Evolutionary conservation across 37 sponge, comb jelly and placozoan species (phyloP), one percentile per base, ranked within the genome.

Genomic region (Hexactinellida sp.): DNA sequence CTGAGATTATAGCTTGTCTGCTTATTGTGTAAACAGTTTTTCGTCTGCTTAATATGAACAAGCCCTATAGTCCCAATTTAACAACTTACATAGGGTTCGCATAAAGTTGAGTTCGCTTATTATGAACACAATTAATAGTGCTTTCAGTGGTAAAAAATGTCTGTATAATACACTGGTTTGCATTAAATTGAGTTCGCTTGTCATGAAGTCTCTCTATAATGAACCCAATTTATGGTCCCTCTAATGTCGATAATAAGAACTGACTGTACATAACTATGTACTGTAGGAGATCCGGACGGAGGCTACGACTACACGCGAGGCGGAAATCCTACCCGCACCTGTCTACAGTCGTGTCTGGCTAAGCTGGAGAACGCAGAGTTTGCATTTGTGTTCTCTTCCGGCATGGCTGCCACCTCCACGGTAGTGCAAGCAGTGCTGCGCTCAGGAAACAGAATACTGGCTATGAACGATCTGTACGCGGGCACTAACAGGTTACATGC

Each of bases 311-410:
- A 97, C 71, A 88, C 87, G 16, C 84, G 99, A 36, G 91, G 87
- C 34, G 95, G 94, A 7, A 97, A 97, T 54, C 99, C 99, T 35
- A 95, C 96, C n/a, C 88, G 99, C 10, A 86, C 71, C 0, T 93
- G 90, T 32, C 89, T 95, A 47, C 91, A 98, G 85, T 88, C 55
- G 38, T 94, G 94, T 41, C 37, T 95, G 0, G 94, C 99, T 37
- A 39, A 90, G 24, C 82, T 92, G 54, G 99, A 98, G 87, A 92
- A 89, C 83, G 96, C 88, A 0, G 89, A 93, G 54, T 38, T 93
- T 52, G 94, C 83, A 41, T 82, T 91, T 84, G 92, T 91, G 1
- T 84, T 90, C 30, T 82, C 89, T 7, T 94, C 95, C 84, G 99
- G 99, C 9, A 55, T 97, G 63, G 95, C 93, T 24, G 94, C 99